phyloP scores from a whole-genome alignment of 2,888 invertebrate species.

The Carterocephalus palaemon region DNA sequence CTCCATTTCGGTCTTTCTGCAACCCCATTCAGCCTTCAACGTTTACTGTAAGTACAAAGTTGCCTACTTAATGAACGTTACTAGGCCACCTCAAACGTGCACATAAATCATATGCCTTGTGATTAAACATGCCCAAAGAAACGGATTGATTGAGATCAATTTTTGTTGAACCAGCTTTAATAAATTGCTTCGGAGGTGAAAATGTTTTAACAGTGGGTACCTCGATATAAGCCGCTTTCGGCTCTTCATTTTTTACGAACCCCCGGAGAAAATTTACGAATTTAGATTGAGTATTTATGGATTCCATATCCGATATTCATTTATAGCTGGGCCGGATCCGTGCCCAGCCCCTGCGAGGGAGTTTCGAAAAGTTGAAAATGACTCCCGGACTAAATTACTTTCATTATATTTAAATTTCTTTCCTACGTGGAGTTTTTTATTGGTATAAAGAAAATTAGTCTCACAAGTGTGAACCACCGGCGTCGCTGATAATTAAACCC shows the following conservation, averaged over 20 bases:
- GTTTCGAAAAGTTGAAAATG: constrained; percentile 49
- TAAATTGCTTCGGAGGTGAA: constrained; percentile 49
- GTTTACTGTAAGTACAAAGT: constrained; percentile 43
- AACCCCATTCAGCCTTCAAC: constrained; percentile 54
- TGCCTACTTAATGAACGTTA: constrained; percentile 35
- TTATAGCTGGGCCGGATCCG: constrained; percentile 50
- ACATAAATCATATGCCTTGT: constrained; percentile 30
- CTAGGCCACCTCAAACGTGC: constrained; percentile 30
- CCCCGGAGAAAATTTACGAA: constrained; percentile 61
- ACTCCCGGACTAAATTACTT: constrained; percentile 35
- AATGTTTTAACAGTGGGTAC: constrained; percentile 49
- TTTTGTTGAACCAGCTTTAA: constrained; percentile 32
- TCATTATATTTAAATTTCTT: constrained; percentile 26
- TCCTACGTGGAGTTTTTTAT: neutral
- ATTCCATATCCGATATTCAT: constrained; percentile 65
- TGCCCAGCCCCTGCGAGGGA: constrained; percentile 43
- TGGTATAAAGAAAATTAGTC: too few species aligned
- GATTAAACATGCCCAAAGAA: constrained; percentile 8
- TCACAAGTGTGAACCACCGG: too few species aligned
- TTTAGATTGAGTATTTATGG: constrained; percentile 71
- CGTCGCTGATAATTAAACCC: too few species aligned
- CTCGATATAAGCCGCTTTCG: constrained; percentile 55
- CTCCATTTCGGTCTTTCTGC: constrained; percentile 72
- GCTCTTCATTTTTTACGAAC: constrained; percentile 60
- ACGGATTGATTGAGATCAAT: constrained; percentile 13